Percentiles rank a stretch among this genome's conserved stretches.
Evolutionary conservation across 1,140 invertebrate genomes (phyloP).

Genomic region (Ceratina calcarata): DNA sequence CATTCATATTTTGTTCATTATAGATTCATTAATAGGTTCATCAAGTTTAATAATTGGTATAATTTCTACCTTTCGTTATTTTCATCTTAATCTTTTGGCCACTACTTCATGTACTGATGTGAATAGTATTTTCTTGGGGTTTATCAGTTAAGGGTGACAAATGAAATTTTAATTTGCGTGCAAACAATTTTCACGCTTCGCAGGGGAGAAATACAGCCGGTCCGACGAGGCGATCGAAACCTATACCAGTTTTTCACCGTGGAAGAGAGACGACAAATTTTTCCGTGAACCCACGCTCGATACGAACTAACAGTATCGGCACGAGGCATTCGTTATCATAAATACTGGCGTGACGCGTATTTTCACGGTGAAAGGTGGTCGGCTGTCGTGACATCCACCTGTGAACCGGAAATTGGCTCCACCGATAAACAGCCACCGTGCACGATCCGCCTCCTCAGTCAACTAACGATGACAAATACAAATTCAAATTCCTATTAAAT

Average conservation of each 20-base stretch:
- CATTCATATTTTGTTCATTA: no score
- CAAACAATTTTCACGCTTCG: conserved; percentile 12
- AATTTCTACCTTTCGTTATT: no score
- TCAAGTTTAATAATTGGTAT: no score
- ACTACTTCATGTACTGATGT: no score
- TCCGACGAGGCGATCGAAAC: not conserved
- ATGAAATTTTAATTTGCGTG: conserved; percentile 12
- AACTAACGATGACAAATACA: not conserved
- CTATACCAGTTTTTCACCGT: not conserved
- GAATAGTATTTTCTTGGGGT: no score
- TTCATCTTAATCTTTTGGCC: no score
- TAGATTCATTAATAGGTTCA: no score
- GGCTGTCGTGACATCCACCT: conserved; percentile 36
- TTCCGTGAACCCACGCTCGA: not conserved
- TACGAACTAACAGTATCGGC: not conserved
- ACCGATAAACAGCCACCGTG: conserved; percentile 46
- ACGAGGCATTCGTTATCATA: conserved; percentile 37
- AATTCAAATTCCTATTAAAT: no score
- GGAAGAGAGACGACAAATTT: conserved; percentile 7
- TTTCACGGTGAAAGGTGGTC: conserved; percentile 32
- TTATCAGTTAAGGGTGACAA: no score
- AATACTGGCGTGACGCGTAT: conserved; percentile 17
- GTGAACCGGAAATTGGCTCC: conserved; percentile 57
- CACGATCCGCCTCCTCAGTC: conserved; percentile 11
- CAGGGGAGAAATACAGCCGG: not conserved